Conservation (phyloP, 2,888 invertebrate species). For the Cheilosia grossa region DNA sequence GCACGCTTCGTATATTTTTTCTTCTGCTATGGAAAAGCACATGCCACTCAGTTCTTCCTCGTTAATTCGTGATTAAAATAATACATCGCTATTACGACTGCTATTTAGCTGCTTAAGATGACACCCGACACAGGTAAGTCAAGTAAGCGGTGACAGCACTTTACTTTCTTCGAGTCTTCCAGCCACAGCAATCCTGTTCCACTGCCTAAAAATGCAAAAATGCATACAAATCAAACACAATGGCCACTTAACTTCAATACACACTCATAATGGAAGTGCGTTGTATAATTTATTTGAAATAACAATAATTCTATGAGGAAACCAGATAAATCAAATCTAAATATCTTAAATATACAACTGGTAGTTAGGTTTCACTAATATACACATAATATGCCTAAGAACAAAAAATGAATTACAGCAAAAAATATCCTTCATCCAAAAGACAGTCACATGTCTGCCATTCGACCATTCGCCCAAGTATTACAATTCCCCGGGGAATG, state of each 20-base stretch:
- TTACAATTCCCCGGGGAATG: conserved; percentile 46
- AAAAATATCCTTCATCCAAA: conserved; percentile 7
- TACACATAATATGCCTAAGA: conserved; percentile 24
- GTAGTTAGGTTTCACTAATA: conserved; percentile 7
- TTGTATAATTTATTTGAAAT: conserved; percentile 51
- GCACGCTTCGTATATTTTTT: too few species aligned
- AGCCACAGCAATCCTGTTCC: background rate
- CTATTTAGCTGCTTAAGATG: too few species aligned
- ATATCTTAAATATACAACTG: conserved; percentile 40
- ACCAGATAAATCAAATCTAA: conserved; percentile 55
- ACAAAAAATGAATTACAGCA: conserved; percentile 35
- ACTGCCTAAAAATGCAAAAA: background rate
- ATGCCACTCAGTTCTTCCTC: too few species aligned
- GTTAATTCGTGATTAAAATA: too few species aligned
- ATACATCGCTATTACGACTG: too few species aligned
- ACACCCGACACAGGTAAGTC: too few species aligned
- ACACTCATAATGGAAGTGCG: conserved; percentile 18
- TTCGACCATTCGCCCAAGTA: background rate
- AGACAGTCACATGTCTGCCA: background rate
- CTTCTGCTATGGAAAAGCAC: too few species aligned
- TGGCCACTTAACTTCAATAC: conserved; percentile 10
- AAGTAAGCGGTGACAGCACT: too few species aligned
- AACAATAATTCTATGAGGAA: conserved; percentile 63
- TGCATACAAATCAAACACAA: background rate
- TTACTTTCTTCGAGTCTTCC: too few species aligned